phyloP scores from a whole-genome alignment of 2,888 invertebrate species.

The Tenodera sinensis region DNA sequence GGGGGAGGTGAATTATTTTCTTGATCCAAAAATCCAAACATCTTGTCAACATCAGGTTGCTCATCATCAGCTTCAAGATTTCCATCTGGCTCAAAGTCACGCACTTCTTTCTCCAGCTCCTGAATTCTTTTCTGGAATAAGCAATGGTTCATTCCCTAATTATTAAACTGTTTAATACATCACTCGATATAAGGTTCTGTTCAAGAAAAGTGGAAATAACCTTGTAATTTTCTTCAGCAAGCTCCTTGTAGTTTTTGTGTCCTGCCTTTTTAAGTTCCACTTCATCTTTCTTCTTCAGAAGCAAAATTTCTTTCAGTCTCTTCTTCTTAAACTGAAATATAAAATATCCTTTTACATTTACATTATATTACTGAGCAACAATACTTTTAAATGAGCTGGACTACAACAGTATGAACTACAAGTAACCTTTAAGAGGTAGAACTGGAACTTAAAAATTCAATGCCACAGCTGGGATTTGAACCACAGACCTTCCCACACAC shows the following conservation, averaged over 20 bases:
- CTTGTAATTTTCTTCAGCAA: slow-evolving; percentile 63
- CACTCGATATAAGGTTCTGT: background rate
- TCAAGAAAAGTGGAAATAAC: slow-evolving; percentile 29
- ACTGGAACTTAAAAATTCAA: no score
- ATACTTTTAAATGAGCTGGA: no score
- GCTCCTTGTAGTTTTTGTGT: slow-evolving; percentile 59
- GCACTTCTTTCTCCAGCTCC: slow-evolving; percentile 57
- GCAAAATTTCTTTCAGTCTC: slow-evolving; percentile 49
- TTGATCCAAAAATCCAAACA: slow-evolving; percentile 62
- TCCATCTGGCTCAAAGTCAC: slow-evolving; percentile 47
- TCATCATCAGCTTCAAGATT: slow-evolving; percentile 47
- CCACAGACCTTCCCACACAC: no score
- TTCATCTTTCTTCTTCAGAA: slow-evolving; percentile 57
- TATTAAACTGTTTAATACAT: background rate
- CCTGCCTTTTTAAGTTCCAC: slow-evolving; percentile 58
- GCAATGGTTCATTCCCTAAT: no score
- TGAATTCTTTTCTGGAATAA: slow-evolving; percentile 58
- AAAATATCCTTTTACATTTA: background rate
- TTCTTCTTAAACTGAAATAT: slow-evolving; percentile 37
- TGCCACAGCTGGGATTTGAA: no score
- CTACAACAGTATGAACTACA: no score
- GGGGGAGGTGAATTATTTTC: slow-evolving; percentile 39
- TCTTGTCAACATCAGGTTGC: slow-evolving; percentile 60
- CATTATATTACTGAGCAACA: background rate
- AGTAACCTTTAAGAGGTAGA: no score